phyloP scores from a whole-genome alignment of 2,888 invertebrate genomes.

The Carpatolechia fugitivella region DNA sequence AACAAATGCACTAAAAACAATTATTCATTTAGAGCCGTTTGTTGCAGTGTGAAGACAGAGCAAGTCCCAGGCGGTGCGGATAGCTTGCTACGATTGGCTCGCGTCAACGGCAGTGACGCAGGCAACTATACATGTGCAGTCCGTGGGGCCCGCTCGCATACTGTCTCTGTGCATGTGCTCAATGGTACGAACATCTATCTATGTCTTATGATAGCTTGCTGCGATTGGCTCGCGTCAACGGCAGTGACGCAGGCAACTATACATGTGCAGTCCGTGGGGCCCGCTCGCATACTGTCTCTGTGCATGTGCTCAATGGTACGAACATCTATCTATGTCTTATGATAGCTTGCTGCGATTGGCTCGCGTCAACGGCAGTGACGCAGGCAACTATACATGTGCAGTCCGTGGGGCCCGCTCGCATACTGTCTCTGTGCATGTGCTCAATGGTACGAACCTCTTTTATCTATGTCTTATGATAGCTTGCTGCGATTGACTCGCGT shows the following conservation, averaged over 20 bases:
- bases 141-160: slow-evolving; percentile 82
- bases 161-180: slow-evolving; percentile 84
- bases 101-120: slow-evolving; percentile 78
- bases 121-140: slow-evolving; percentile 86
- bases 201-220: not conserved
- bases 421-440: slow-evolving; percentile 83
- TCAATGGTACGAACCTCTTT: slow-evolving; percentile 75
- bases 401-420: slow-evolving; percentile 83
- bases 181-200: slow-evolving; percentile 77
- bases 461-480: not conserved
- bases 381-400: slow-evolving; percentile 85
- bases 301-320: slow-evolving; percentile 78
- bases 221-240: not conserved
- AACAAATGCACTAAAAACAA: too few species aligned
- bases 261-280: slow-evolving; percentile 84
- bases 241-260: slow-evolving; percentile 72
- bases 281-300: slow-evolving; percentile 82
- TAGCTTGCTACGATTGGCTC: slow-evolving; percentile 66
- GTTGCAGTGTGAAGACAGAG: slow-evolving; percentile 66
- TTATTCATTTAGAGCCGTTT: too few species aligned
- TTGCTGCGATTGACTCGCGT: slow-evolving; percentile 49
- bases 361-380: slow-evolving; percentile 76
- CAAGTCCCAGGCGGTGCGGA: slow-evolving; percentile 72
- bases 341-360: slow-evolving; percentile 35
- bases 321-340: not conserved